Evolutionary conservation across 2,113 vertebrate genomes (phyloP), one percentile per base, ranked within the genome.

Genomic region (Tachuris rubrigastra): DNA sequence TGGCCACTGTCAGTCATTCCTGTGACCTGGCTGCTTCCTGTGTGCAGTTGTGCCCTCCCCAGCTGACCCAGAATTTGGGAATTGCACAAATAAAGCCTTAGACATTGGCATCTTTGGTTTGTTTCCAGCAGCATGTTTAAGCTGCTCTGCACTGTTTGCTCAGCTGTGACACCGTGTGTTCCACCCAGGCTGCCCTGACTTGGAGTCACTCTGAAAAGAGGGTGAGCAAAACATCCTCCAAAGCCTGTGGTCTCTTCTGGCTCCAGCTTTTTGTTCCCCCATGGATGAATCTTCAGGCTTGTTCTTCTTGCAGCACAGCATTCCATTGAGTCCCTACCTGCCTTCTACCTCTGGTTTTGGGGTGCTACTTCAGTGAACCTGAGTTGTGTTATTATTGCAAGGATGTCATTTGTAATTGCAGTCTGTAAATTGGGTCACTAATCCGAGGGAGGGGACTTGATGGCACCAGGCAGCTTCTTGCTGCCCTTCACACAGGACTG

Each of bases 91-190:
- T 7, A 69, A 27, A 74, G 30, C 35, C 78, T 33, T 42, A 37
- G 47, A 31, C 0, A 0, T 16, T 41, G 62, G 17, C n/a, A 20
- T 44, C 19, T 41, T 53, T 39, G 4, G 3, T 76, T 35, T 52
- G 41, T 27, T 73, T 75, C 59, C 53, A 58, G 5, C 18, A 33
- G 31, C 2, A 0, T 3, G 4, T 50, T 72, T 6, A 59, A 62
- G 68, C 42, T 60, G 2, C 49, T 72, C 33, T 65, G 58, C 31
- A 35, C 31, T 42, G 11, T 60, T 75, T 85, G 74, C 59, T 58
- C 30, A 11, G 39, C 37, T 85, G 8, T 35, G 79, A 73, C 71
- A 77, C 19, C 7, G 25, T 53, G 4, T 73, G 58, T 42, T 86
- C 77, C 37, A 39, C 72, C 30, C 35, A 55, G 53, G 20, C 52